Percentiles rank a stretch among this genome's conserved stretches.
Evolutionary conservation across 2,113 vertebrate genomes (phyloP).

Genomic region (Trachemys scripta): DNA sequence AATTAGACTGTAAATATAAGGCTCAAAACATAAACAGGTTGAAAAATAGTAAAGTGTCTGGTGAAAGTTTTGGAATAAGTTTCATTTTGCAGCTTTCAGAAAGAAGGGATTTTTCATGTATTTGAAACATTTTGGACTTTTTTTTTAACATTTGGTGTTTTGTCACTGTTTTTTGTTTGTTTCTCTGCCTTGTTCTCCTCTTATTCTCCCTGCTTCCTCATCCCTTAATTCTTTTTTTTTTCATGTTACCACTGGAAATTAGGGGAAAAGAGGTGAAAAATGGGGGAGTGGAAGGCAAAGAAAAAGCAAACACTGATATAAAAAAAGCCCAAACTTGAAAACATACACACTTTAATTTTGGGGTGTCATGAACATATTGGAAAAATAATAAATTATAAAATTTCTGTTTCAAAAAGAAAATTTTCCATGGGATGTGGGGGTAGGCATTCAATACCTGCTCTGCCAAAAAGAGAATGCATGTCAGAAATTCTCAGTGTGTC

Average conservation of each 20-base stretch:
- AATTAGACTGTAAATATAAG: neutral
- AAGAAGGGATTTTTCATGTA: neutral
- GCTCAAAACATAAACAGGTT: neutral
- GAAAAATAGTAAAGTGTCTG: neutral
- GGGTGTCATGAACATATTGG: too few relatives aligned
- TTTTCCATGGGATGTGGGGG: too few relatives aligned
- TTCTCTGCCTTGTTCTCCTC: too few relatives aligned
- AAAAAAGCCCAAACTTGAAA: neutral
- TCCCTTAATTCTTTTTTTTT: neutral
- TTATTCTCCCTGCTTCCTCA: too few relatives aligned
- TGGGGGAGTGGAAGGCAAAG: neutral
- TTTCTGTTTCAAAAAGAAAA: too few relatives aligned
- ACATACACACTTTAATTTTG: neutral
- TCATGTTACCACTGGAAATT: neutral
- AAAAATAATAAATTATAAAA: too few relatives aligned
- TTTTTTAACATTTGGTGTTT: neutral
- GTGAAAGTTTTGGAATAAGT: neutral
- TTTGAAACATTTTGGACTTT: neutral
- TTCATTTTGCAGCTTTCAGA: neutral
- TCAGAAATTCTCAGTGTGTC: too few relatives aligned
- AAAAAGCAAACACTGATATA: neutral
- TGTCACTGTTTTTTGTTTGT: too few relatives aligned
- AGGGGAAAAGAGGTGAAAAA: neutral
- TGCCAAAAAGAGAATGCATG: too few relatives aligned
- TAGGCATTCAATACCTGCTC: too few relatives aligned